These are phyloP conservation scores for Glossophaga mutica DNA, from an alignment of 2,797 vertebrate genomes.

Conservation along the genomic window DNA sequence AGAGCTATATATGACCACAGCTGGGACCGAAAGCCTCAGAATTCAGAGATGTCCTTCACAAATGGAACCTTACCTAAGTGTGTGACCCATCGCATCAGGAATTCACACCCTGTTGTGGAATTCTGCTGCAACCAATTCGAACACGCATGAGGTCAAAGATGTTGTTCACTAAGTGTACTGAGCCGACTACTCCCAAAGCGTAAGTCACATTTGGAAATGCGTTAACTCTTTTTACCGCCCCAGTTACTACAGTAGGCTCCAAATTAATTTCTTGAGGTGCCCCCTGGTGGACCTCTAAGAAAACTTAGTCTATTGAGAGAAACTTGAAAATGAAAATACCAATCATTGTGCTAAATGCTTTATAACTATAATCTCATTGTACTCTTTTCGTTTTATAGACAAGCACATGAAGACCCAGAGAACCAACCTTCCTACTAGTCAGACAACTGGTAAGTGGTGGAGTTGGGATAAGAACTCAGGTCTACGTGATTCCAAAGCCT, in stretches of 20 bases:
- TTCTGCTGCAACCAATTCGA: conserved; percentile 7
- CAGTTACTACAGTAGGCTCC: neutral
- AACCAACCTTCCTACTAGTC: neutral
- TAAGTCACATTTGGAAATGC: conserved; percentile 9
- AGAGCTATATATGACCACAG: neutral
- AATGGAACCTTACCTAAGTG: conserved; percentile 32
- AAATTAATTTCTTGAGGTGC: conserved; percentile 58
- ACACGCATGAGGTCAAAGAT: neutral
- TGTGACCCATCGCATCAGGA: conserved; percentile 9
- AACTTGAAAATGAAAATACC: conserved; percentile 26
- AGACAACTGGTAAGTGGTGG: neutral
- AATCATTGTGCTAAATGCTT: neutral
- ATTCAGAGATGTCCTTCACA: conserved; percentile 32
- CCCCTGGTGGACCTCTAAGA: conserved; percentile 49
- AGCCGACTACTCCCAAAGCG: neutral
- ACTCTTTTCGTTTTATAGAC: neutral
- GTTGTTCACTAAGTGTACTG: neutral
- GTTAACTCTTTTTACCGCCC: conserved; percentile 3
- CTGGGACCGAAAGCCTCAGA: conserved; percentile 5
- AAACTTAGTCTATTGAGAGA: neutral
- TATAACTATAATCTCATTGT: neutral
- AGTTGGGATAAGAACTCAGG: neutral
- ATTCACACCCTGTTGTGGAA: conserved; percentile 26
- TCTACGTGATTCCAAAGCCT: neutral
- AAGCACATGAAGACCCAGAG: neutral